These are phyloP conservation scores for Kuschelorhynchus macadamiae DNA, from an alignment of 2,888 invertebrate species.

Conservation along the genomic window DNA sequence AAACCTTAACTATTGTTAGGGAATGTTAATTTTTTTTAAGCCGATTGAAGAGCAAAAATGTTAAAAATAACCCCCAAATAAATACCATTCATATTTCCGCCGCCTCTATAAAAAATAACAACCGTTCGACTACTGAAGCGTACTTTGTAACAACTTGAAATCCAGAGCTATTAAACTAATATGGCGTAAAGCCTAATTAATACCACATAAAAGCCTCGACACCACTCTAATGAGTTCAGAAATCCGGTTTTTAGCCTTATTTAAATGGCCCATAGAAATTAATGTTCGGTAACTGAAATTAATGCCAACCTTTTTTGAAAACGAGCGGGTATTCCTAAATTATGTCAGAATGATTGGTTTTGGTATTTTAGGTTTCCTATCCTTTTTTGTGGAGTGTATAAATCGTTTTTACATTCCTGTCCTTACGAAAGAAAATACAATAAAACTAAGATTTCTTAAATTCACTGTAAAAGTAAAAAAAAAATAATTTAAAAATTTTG, in stretches of 20 bases:
- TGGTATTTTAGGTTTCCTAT: neutral
- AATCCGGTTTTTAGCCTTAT: conserved; percentile 60
- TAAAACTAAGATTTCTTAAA: too few species aligned
- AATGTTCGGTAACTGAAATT: conserved; percentile 57
- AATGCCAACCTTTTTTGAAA: conserved; percentile 57
- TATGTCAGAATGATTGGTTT: conserved; percentile 29
- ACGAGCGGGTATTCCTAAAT: conserved; percentile 43
- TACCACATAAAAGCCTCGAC: conserved; percentile 57
- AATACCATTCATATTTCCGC: neutral
- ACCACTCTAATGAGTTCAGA: conserved; percentile 58
- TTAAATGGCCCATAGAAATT: conserved; percentile 59
- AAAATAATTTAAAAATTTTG: too few species aligned
- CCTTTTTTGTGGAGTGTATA: too few species aligned
- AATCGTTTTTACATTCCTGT: too few species aligned
- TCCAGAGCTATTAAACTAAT: conserved; percentile 42
- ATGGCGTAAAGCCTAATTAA: conserved; percentile 58
- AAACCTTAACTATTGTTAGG: too few species aligned
- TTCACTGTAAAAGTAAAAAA: too few species aligned
- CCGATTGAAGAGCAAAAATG: too few species aligned
- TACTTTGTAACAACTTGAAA: conserved; percentile 37
- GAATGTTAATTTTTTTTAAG: too few species aligned
- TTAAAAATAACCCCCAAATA: too few species aligned
- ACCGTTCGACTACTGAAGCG: conserved; percentile 14
- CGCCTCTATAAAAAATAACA: conserved; percentile 1
- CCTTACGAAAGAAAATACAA: too few species aligned